Evolutionary conservation across 2,797 vertebrate species (phyloP), one percentile per base, ranked within the genome.

Genomic region (Iguana delicatissima): DNA sequence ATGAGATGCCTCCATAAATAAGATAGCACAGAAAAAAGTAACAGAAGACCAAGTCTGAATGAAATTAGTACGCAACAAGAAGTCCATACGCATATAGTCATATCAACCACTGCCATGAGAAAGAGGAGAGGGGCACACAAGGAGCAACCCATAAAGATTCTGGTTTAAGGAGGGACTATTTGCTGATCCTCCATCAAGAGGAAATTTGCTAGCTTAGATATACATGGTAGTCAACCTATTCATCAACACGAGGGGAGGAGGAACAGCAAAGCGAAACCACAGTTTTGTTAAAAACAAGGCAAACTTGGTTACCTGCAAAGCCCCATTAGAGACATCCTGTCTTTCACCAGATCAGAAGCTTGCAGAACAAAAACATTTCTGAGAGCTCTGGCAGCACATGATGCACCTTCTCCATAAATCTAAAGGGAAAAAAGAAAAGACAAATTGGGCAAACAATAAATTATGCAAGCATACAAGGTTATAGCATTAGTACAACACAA

Each of bases 321-420:
- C 86, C 99, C 98, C 93, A 98, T 98, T 94, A 98, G 98, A 96
- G 99, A 99, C 87, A 99, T 98, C 96, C 99, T 98, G 97, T 99
- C 99, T 96, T 99, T 99, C 81, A 99, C 98, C 87, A 99, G 98
- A 95, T 99, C 98, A 76, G 98, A 98, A 42, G 99, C 98, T 76
- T 99, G 98, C 88, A 98, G 97, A 76, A 98, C 97, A 95, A 99
- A 99, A 89, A 98, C 98, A 80, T 99, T 99, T 96, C 99, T 98
- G 95, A 99, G 95, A 1, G 98, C 97, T 93, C 98, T 98, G 80
- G 98, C 99, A 57, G 99, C 99, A 92, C 99, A 99, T 0, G 98
- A 98, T 90, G 98, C 98, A 97, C 98, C 99, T 97, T 99, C 98
- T 88, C 98, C 98, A 95, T 99, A 99, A 94, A 98, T 98, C 99